Conservation (phyloP, 2,888 invertebrate genomes). For the Gandaritis pyraliata region DNA sequence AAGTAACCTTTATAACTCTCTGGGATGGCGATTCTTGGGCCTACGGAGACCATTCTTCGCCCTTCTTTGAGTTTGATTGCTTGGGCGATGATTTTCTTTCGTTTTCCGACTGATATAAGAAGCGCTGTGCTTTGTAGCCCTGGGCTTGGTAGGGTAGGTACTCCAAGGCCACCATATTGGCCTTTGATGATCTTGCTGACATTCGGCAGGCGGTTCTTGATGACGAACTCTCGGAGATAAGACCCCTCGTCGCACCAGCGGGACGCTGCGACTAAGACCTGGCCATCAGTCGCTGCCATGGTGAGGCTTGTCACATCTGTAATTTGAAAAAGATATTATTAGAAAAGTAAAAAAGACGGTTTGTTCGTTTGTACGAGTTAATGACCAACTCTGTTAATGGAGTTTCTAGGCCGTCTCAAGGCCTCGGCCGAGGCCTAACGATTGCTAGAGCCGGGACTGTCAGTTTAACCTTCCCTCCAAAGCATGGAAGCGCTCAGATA, state of each 20-base stretch:
- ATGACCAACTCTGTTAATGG: too few species aligned
- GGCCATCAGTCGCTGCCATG: constrained; percentile 96
- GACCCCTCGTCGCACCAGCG: constrained; percentile 90
- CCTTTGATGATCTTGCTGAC: constrained; percentile 97
- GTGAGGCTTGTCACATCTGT: constrained; percentile 82
- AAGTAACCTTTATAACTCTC: constrained; percentile 96
- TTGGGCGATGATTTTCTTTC: constrained; percentile 94
- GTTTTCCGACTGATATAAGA: constrained; percentile 92
- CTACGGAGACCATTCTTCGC: constrained; percentile 90
- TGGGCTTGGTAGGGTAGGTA: constrained; percentile 93
- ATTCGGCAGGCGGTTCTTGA: constrained; percentile 90
- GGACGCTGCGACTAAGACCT: constrained; percentile 94
- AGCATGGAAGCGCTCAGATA: too few species aligned
- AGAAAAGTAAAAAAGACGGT: background rate
- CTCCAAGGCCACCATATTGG: constrained; percentile 95
- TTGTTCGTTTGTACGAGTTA: too few species aligned
- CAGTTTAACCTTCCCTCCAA: too few species aligned
- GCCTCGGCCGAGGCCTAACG: too few species aligned
- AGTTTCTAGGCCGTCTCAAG: too few species aligned
- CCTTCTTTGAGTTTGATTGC: constrained; percentile 96
- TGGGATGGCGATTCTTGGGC: constrained; percentile 94
- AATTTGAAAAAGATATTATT: constrained; percentile 51
- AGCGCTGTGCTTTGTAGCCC: constrained; percentile 94
- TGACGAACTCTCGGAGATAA: constrained; percentile 89
- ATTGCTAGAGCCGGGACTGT: too few species aligned